Percentiles rank a stretch among this genome's conserved stretches.
Evolutionary conservation across 2,797 vertebrate species (phyloP).

Genomic region (Fistularia commersonii): DNA sequence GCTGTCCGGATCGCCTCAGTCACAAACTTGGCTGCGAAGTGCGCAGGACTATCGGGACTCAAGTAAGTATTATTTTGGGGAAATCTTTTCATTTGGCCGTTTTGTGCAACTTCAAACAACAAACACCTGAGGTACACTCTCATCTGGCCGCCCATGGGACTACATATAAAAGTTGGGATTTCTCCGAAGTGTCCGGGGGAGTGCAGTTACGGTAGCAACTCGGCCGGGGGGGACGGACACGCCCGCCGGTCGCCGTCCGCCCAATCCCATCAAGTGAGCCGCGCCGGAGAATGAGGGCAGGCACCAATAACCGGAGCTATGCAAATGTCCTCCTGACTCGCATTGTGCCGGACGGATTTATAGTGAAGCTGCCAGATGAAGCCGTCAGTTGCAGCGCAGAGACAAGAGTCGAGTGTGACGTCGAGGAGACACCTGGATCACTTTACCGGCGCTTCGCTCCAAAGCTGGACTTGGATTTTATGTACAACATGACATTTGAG

Average conservation of each 20-base stretch:
- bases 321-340: constrained; percentile 21
- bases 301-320: constrained; percentile 44
- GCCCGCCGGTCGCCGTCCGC: constrained; percentile 43
- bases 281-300: constrained; percentile 7
- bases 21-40: no score
- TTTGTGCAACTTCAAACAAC: no score
- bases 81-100: no score
- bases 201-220: constrained; percentile 15
- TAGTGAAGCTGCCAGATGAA: constrained; percentile 55
- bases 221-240: constrained; percentile 20
- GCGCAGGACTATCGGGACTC: no score
- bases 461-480: constrained; percentile 66
- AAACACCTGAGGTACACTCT: no score
- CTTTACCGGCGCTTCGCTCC: constrained; percentile 8
- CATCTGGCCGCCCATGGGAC: no score
- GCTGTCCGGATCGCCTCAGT: no score
- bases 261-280: constrained; percentile 47
- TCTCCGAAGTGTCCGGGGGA: no score
- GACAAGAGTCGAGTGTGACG: not conserved
- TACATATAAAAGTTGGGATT: no score
- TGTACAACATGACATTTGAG: constrained; percentile 89
- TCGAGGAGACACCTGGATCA: constrained; percentile 24
- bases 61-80: no score
- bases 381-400: constrained; percentile 36
- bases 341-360: constrained; percentile 39